Percentiles rank a stretch among this genome's conserved stretches.
Evolutionary conservation across 2,797 vertebrate genomes (phyloP).

Genomic region (Liasis olivaceus): DNA sequence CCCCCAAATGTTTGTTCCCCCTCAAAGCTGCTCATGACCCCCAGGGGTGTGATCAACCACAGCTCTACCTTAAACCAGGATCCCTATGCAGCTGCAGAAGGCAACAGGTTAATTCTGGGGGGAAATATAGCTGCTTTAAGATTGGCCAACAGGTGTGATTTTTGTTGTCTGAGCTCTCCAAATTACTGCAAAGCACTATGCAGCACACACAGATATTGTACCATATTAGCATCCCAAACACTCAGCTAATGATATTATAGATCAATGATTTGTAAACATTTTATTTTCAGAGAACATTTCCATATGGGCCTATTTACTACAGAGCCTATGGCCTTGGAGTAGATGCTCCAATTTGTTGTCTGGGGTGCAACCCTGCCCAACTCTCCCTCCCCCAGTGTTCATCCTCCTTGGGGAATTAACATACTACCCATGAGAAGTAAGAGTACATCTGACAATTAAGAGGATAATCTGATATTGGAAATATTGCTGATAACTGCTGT

Average conservation of each 20-base stretch:
- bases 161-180: not conserved
- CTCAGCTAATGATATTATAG: not conserved
- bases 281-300: not conserved
- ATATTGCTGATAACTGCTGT: not conserved
- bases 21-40: not conserved
- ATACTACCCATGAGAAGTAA: not conserved
- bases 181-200: not conserved
- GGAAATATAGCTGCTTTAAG: not conserved
- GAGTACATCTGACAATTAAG: not conserved
- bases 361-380: no score
- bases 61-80: not conserved
- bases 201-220: not conserved
- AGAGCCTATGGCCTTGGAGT: not conserved
- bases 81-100: not conserved
- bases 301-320: not conserved
- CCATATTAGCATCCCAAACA: not conserved
- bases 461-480: not conserved
- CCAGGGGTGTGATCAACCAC: not conserved
- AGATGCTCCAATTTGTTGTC: not conserved
- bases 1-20: not conserved
- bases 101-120: not conserved
- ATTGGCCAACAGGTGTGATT: not conserved
- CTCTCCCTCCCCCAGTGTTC: not conserved
- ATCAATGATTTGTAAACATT: not conserved
- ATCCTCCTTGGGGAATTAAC: not conserved